phyloP scores from a whole-genome alignment of 2,888 invertebrate genomes.

The Papilio demoleus region DNA sequence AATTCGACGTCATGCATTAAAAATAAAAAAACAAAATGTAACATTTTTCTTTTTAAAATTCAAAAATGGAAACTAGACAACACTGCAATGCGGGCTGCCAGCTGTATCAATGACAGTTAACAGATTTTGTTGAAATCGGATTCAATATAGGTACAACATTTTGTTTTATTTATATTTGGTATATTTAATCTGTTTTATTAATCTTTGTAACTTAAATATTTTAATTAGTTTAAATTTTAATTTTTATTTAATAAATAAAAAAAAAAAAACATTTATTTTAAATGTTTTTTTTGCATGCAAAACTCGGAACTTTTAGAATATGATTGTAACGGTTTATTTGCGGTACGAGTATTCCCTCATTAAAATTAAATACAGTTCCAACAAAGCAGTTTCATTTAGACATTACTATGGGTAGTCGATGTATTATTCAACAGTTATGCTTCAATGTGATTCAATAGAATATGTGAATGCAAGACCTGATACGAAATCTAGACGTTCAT shows the following conservation, averaged over 20 bases:
- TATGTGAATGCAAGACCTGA: constrained; percentile 9
- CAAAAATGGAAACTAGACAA: constrained; percentile 23
- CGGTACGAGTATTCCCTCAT: constrained; percentile 9
- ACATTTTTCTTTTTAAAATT: constrained; percentile 22
- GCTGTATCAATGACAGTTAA: constrained; percentile 8
- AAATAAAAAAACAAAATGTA: neutral
- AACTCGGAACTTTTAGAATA: too few species aligned
- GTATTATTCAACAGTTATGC: constrained; percentile 22
- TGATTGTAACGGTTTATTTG: neutral
- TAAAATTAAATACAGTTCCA: constrained; percentile 24
- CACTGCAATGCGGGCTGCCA: constrained; percentile 18
- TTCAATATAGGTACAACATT: neutral
- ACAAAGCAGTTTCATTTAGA: constrained; percentile 24
- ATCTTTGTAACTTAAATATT: too few species aligned
- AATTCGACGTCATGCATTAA: neutral
- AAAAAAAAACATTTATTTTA: too few species aligned
- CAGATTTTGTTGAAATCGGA: neutral
- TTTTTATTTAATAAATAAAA: too few species aligned
- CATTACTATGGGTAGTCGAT: constrained; percentile 17
- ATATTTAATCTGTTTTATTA: neutral
- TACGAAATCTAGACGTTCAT: constrained; percentile 1
- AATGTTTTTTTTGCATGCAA: too few species aligned
- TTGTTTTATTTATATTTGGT: neutral
- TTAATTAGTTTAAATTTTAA: too few species aligned
- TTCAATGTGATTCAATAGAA: constrained; percentile 18